Base-by-base conservation (phyloP, 2,797 vertebrate species). In the Sus cebifrons region DNA sequence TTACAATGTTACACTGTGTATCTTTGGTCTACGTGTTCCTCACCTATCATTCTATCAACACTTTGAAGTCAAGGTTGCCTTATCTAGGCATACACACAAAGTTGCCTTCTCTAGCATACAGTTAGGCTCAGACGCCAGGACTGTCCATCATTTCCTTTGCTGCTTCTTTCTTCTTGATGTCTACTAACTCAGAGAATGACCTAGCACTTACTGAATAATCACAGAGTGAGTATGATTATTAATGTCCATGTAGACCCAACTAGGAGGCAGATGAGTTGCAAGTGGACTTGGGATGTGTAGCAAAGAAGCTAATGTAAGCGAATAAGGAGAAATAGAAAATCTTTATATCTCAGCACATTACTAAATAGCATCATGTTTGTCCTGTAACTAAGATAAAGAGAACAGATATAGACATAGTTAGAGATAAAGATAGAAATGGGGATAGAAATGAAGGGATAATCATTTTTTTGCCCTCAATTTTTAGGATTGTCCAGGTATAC, bases 311-410 rank as follows among this genome's bases (percentile, higher is more conserved):
- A 84, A 81, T 5, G 6, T 56, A 82, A 20, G 49, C 4, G 14
- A 71, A 20, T 65, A 32, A 78, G 84, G 6, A 68, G 1, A 77
- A 2, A 18, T 27, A 44, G 6, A 68, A 68, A 86, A 74, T 87
- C 60, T 89, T 73, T 56, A 74, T 40, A 54, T 40, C 3, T 14
- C 16, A 84, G 10, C 52, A 52, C 75, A 64, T 65, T 89, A 86
- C 56, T 54, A 40, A 95, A 81, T 17, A 65, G 3, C 23, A 83
- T 11, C 27, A 56, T 27, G 13, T 65, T 65, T 58, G 2, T 74
- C 90, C 81, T 62, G 12, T 65, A 75, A 49, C 6, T 86, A 87
- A 79, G 68, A 56, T 71, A 64, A 91, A 86, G 32, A 71, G 0
- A 36, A 73, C 27, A 54, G 58, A 25, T 64, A 87, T 2, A 49